Conservation (phyloP, 2,797 vertebrate genomes). For the Acrossocheilus wenchowensis region DNA sequence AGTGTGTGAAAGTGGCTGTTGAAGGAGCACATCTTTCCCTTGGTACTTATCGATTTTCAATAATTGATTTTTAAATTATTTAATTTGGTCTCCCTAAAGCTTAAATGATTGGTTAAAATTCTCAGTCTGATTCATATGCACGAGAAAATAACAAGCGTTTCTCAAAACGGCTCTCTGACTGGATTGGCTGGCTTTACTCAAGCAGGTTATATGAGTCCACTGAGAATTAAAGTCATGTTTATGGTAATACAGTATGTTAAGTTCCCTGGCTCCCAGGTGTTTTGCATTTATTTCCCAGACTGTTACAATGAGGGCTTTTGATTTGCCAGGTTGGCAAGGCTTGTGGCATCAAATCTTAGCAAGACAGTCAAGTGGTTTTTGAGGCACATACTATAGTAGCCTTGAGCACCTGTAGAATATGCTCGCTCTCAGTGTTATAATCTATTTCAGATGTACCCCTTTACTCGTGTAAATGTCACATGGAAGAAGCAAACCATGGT, state of each 20-base stretch:
- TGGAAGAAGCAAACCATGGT: not conserved
- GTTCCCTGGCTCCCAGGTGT: not conserved
- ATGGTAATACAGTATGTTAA: not conserved
- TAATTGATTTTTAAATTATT: not conserved
- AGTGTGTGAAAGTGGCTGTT: not conserved
- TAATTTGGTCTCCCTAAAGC: slow-evolving; percentile 1
- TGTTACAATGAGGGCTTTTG: slow-evolving; percentile 1
- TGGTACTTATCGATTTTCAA: not conserved
- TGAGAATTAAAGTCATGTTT: slow-evolving; percentile 4
- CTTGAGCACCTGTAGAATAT: not conserved
- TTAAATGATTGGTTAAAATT: not conserved
- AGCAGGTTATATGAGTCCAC: not conserved
- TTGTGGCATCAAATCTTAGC: not conserved
- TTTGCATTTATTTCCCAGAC: slow-evolving; percentile 9
- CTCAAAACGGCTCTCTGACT: not conserved
- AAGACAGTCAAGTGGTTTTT: not conserved
- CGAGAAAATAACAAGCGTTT: not conserved
- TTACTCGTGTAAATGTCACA: not conserved
- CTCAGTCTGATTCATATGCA: not conserved
- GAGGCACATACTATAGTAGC: not conserved
- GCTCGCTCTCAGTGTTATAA: not conserved
- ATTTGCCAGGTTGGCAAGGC: slow-evolving; percentile 21
- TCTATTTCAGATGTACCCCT: not conserved
- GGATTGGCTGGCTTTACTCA: not conserved
- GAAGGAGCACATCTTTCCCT: not conserved